Conservation (phyloP, 2,113 vertebrate species). For the Charadrius vociferus region DNA sequence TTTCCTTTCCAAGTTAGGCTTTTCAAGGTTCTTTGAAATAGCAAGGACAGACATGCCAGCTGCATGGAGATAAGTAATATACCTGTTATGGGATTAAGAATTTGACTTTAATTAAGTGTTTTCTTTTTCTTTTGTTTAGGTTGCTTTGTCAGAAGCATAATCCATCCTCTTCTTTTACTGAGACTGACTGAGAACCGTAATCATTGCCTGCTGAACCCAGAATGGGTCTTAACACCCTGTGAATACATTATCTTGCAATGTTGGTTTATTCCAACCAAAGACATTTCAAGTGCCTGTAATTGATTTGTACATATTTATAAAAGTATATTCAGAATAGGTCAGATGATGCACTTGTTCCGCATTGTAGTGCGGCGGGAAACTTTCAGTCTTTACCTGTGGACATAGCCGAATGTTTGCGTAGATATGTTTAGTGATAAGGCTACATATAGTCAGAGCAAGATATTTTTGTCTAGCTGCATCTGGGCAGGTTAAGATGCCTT, state of each 20-base stretch:
- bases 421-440: slow-evolving; percentile 48
- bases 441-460: slow-evolving; percentile 55
- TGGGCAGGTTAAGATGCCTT: slow-evolving; percentile 56
- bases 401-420: slow-evolving; percentile 39
- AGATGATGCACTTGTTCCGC: slow-evolving; percentile 76
- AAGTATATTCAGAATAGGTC: slow-evolving; percentile 78
- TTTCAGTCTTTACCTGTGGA: slow-evolving; percentile 41
- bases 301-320: slow-evolving; percentile 97
- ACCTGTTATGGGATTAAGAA: background rate
- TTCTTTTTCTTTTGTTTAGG: slow-evolving; percentile 74
- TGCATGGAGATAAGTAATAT: slow-evolving; percentile 12
- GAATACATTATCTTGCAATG: slow-evolving; percentile 90
- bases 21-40: background rate
- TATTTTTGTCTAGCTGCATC: slow-evolving; percentile 36
- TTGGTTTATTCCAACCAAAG: slow-evolving; percentile 99
- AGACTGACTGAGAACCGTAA: slow-evolving; percentile 75
- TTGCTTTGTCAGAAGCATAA: slow-evolving; percentile 94
- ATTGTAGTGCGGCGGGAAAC: slow-evolving; percentile 31
- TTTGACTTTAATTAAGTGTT: background rate
- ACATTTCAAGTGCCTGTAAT: slow-evolving; percentile 99
- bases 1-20: slow-evolving; percentile 5
- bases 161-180: slow-evolving; percentile 7
- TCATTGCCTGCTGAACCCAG: slow-evolving; percentile 88
- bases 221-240: slow-evolving; percentile 84
- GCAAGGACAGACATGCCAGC: slow-evolving; percentile 15